A percentile compares a stretch with the other conserved stretches of the same genome.
These are phyloP conservation scores for Neoaliturus tenellus DNA, from an alignment of 2,888 invertebrate genomes.

Conservation along the genomic window DNA sequence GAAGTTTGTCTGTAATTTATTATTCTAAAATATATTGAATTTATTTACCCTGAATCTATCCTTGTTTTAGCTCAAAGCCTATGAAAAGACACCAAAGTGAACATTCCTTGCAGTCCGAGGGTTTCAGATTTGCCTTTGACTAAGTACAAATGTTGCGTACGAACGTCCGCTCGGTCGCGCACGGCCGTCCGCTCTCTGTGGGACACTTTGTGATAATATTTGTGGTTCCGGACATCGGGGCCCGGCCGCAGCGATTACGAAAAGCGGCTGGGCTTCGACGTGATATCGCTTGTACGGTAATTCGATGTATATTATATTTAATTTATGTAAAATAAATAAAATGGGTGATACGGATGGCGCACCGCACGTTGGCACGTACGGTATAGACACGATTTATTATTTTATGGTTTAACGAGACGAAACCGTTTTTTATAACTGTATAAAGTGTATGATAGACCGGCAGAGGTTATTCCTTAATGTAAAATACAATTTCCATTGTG, in stretches of 20 bases:
- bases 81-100: constrained; percentile 47
- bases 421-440: constrained; percentile 39
- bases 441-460: constrained; percentile 48
- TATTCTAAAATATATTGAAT: not conserved
- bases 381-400: constrained; percentile 49
- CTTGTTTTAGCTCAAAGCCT: constrained; percentile 28
- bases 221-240: constrained; percentile 52
- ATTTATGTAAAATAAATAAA: constrained; percentile 54
- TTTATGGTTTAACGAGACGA: constrained; percentile 40
- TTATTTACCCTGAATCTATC: not conserved
- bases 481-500: constrained; percentile 50
- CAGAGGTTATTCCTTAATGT: constrained; percentile 48
- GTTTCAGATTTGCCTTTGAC: constrained; percentile 32
- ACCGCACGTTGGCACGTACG: constrained; percentile 18
- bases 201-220: constrained; percentile 55
- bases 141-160: constrained; percentile 41
- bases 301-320: constrained; percentile 52
- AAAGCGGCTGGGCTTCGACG: constrained; percentile 50
- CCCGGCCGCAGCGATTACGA: constrained; percentile 41
- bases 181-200: constrained; percentile 8
- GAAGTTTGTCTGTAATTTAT: not conserved
- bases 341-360: constrained; percentile 56
- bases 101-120: constrained; percentile 44
- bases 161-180: not conserved
- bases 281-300: constrained; percentile 52